Conservation (phyloP, 2,888 invertebrate genomes). For the Pachycephus smyrnensis region DNA sequence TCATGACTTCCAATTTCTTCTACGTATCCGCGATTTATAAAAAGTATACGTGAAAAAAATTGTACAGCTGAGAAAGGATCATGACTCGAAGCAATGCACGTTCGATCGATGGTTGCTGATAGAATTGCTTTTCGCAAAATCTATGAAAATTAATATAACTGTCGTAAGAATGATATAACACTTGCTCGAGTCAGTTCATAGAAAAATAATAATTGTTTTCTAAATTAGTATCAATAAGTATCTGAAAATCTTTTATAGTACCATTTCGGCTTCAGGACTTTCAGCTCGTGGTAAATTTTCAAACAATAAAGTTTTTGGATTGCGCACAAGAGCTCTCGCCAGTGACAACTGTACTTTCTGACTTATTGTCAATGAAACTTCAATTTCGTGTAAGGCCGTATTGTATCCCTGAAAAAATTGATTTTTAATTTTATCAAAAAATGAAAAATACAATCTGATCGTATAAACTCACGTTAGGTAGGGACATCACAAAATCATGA, state of each 20-base stretch:
- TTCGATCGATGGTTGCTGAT: conserved; percentile 14
- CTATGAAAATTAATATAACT: not conserved
- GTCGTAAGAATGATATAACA: too few species aligned
- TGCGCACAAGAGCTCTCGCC: conserved; percentile 29
- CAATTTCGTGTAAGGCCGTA: conserved; percentile 19
- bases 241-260: conserved; percentile 8
- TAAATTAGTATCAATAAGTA: not conserved
- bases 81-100: conserved; percentile 23
- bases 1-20: conserved; percentile 24
- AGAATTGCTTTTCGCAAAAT: conserved; percentile 18
- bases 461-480: conserved; percentile 58
- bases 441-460: too few species aligned
- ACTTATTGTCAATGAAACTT: conserved; percentile 23
- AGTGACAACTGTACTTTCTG: conserved; percentile 31
- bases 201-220: not conserved
- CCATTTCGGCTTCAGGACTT: conserved; percentile 24
- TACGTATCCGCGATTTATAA: conserved; percentile 22
- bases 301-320: conserved; percentile 28
- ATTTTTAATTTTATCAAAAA: not conserved
- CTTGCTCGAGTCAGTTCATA: too few species aligned
- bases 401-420: conserved; percentile 22
- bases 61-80: conserved; percentile 24
- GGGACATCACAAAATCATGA: conserved; percentile 65
- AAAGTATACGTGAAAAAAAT: conserved; percentile 19
- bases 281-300: conserved; percentile 27